Base-by-base conservation (phyloP, 2,113 vertebrate species). In the Lipotes vexillifer region DNA sequence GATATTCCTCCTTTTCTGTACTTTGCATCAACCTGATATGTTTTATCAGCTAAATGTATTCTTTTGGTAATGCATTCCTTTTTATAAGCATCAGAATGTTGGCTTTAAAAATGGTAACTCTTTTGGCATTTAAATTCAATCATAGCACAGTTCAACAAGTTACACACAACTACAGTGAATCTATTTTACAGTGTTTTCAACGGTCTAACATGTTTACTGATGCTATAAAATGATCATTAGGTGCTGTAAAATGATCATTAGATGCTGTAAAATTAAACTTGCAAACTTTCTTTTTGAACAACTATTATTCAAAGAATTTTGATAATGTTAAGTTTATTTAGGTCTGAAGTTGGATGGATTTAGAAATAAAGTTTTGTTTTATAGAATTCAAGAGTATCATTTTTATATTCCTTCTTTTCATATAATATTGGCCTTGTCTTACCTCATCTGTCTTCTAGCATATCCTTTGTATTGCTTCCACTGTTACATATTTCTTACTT, bases 121-220 rank as follows among this genome's bases (percentile, higher is more conserved):
- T 94, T 80, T 82, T 94, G 49, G n/a, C 55, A 55, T 90, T 96
- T 95, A 90, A 89, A 78, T 87, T 57, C 29, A 84, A 31, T 69
- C n/a, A 31, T 41, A 33, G 6, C 31, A 66, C 33, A 94, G n/a
- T 78, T 81, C 61, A 97, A 6, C 15, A 93, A 44, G 36, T 94
- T 71, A 82, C 1, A 61, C 33, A 68, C n/a, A 69, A 65, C 33
- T 46, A 44, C 27, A 78, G 20, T 49, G 72, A 71, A 52, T 77
- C 46, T 61, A n/a, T 85, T 86, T 89, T 68, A 61, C 10, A 65
- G 4, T 83, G 33, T 57, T 93, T 93, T 71, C 46, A 65, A 21
- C 10, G 8, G 29, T 69, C 49, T 86, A 31, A 75, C 6, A 66
- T 38, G 25, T 52, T 81, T 81, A 69, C 23, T 90, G 38, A 31